Conservation (phyloP, 2,797 vertebrate genomes). For the Arctocebus calabarensis region DNA sequence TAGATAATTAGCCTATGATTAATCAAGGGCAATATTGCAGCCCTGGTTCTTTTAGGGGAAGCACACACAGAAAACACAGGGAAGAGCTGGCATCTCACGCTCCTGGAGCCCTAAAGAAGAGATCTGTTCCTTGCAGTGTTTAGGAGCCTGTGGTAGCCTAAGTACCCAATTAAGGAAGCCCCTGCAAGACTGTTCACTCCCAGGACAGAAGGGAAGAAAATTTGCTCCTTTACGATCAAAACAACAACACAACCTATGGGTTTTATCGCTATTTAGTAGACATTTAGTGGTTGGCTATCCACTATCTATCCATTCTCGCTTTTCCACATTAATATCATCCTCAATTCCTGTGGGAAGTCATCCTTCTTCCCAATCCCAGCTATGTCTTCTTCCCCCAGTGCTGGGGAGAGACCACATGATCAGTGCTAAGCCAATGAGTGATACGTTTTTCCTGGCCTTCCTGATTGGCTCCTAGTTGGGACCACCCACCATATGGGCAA, state of each 20-base stretch:
- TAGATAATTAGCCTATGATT: conserved; percentile 70
- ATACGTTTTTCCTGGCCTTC: neutral
- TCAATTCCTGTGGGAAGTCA: neutral
- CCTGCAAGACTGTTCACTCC: conserved; percentile 58
- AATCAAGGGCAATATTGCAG: conserved; percentile 59
- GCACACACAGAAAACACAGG: neutral
- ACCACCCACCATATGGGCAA: neutral
- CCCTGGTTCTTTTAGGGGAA: conserved; percentile 39
- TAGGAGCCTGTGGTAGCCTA: conserved; percentile 36
- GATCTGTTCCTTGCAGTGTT: conserved; percentile 27
- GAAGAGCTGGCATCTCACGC: conserved; percentile 42
- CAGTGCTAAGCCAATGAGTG: neutral
- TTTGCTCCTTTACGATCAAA: conserved; percentile 42
- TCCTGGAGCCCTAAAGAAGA: conserved; percentile 33
- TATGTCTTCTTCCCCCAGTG: neutral
- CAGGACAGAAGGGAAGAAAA: conserved; percentile 50
- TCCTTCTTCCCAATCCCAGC: neutral
- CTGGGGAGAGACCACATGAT: neutral
- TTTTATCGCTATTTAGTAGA: conserved; percentile 3
- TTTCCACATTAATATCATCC: neutral
- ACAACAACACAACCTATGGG: neutral
- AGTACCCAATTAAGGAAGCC: conserved; percentile 64
- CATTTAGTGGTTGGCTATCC: neutral
- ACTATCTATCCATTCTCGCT: neutral
- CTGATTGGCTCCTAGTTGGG: neutral